Base-by-base conservation (phyloP, 2,888 invertebrate genomes). In the Troides helena region DNA sequence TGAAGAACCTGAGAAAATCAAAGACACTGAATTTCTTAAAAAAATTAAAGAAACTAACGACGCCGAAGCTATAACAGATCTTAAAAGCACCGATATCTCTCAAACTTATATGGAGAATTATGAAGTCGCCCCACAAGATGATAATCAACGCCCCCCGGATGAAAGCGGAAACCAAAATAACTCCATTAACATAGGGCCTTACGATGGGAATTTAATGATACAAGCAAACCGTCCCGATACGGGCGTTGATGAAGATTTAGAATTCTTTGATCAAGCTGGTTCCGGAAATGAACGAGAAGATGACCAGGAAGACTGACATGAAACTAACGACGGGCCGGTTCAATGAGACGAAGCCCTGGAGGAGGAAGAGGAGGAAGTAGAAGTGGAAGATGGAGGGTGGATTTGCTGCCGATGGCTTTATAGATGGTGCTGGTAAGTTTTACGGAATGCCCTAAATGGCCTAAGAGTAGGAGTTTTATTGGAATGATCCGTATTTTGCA, bases 361-460 rank as follows among this genome's bases (percentile, higher is more conserved):
- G 30, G 57, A 43, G 18, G 57, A 23, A 25, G 58, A 46, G 12
- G 65, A 46, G 30, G 58, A 46, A n/a, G 39, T 12, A 12, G 58
- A 46, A 43, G 65, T 43, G 12, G 65, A 58, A 43, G 59, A 59
- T 4, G 23, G 46, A 5, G 65, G 30, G 8, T 61, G 60, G 53
- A 18, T 53, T 61, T 65, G 70, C 43, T 62, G 57, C 43, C 72
- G 71, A 66, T 79, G 82, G 81, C 72, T 82, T 73, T 82, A 78
- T 62, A 75, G 70, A 74, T 83, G 83, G 83, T 80, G 83, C 78
- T 75, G 72, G 76, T 73, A 74, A 65, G 63, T 71, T 63, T 69
- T 60, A 61, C 57, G 67, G 61, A 56, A 59, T n/a, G 46, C 30
- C 50, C 46, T 60, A 62, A 67, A 62, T 57, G 62, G 67, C 67